phyloP scores from a whole-genome alignment of 2,797 vertebrate genomes.

The Aselliscus stoliczkanus region DNA sequence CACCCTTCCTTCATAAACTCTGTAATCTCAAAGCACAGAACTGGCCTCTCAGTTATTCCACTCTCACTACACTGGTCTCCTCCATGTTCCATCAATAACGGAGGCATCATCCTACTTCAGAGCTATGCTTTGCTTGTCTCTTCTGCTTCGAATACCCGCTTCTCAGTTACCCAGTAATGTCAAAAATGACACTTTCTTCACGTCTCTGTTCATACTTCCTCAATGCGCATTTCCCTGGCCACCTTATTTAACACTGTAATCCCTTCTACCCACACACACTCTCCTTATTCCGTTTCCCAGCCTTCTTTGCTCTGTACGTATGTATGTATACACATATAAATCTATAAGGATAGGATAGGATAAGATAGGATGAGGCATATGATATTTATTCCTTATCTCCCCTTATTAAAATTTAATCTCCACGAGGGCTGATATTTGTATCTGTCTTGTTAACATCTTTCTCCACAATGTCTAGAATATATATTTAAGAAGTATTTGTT shows the following conservation, averaged over 20 bases:
- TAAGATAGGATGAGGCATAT: neutral
- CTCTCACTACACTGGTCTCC: neutral
- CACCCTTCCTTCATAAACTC: neutral
- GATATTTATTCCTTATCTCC: neutral
- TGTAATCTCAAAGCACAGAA: neutral
- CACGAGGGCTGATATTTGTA: neutral
- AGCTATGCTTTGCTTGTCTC: rapidly evolving
- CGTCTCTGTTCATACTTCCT: neutral
- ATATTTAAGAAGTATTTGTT: neutral
- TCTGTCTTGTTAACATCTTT: neutral
- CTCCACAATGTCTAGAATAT: neutral
- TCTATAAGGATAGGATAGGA: neutral
- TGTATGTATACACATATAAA: neutral
- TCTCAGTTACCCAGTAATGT: neutral
- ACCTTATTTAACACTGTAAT: neutral
- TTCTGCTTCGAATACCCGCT: neutral
- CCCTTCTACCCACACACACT: neutral
- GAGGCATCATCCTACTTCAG: neutral
- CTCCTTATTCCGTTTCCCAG: neutral
- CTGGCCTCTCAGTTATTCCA: neutral
- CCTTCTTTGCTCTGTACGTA: neutral
- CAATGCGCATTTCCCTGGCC: neutral
- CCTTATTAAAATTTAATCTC: neutral
- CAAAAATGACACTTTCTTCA: neutral
- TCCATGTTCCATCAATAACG: neutral